A percentile compares a stretch with the other conserved stretches of the same genome.
Conservation (phyloP, 2,797 vertebrate species). For the Carapus acus region DNA sequence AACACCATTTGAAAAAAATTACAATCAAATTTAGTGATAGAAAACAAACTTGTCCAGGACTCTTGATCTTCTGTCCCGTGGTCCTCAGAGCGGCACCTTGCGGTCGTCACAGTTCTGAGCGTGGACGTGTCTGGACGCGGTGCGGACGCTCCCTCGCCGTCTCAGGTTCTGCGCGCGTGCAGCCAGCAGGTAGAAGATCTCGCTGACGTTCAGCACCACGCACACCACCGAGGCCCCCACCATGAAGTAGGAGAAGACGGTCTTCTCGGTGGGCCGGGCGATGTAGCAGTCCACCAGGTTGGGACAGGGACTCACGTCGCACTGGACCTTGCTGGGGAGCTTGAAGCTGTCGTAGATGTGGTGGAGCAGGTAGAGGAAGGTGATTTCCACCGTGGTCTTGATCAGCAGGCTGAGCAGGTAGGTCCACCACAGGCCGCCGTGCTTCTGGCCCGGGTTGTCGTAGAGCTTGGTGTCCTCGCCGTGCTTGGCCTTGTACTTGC, state of each 20-base stretch:
- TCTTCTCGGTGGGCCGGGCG: slow-evolving; percentile 87
- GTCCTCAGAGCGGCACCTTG: slow-evolving; percentile 3
- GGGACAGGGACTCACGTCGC: slow-evolving; percentile 78
- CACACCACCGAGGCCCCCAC: slow-evolving; percentile 83
- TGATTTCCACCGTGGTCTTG: slow-evolving; percentile 79
- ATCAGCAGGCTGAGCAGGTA: slow-evolving; percentile 85
- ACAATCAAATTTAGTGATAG: too few species aligned
- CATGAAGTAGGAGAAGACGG: slow-evolving; percentile 92
- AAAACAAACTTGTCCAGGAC: background rate
- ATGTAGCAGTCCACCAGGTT: slow-evolving; percentile 87
- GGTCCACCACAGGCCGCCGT: slow-evolving; percentile 90
- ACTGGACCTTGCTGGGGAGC: slow-evolving; percentile 82
- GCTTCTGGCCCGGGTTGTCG: slow-evolving; percentile 81
- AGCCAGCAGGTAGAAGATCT: slow-evolving; percentile 86
- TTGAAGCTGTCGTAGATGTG: slow-evolving; percentile 81
- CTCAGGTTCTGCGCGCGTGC: slow-evolving; percentile 60
- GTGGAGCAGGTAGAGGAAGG: slow-evolving; percentile 85
- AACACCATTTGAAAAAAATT: background rate
- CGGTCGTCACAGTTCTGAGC: slow-evolving; percentile 19
- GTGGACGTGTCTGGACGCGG: slow-evolving; percentile 5
- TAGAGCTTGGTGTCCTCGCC: slow-evolving; percentile 77
- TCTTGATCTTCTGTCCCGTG: background rate
- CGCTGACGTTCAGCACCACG: slow-evolving; percentile 82
- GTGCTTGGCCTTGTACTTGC: slow-evolving; percentile 74
- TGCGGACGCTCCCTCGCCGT: slow-evolving; percentile 30